Evolutionary conservation across 1,140 invertebrate genomes (phyloP).

Genomic region (Sipha flava): DNA sequence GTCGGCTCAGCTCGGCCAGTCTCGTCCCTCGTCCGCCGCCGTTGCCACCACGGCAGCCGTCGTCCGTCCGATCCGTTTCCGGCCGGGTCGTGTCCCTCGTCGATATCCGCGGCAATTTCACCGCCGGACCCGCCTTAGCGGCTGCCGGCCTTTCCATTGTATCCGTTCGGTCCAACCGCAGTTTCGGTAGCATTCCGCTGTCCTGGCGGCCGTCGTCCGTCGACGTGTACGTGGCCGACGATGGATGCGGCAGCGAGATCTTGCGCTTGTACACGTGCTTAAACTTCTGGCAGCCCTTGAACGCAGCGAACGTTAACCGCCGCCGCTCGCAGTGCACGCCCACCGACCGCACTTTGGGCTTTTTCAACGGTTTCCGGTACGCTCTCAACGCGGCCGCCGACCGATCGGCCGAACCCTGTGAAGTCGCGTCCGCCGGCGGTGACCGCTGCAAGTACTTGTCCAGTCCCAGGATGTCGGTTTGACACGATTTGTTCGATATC

Average conservation of each 20-base stretch:
- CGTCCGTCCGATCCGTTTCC: neutral
- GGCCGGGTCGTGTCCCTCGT: neutral
- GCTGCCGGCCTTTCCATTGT: neutral
- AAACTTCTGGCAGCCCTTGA: constrained; percentile 15
- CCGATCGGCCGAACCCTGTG: neutral
- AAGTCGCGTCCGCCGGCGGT: neutral
- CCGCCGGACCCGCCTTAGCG: neutral
- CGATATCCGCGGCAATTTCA: neutral
- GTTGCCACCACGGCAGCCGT: no score
- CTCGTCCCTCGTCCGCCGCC: neutral
- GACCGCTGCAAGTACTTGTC: constrained; percentile 9
- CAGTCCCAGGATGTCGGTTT: neutral
- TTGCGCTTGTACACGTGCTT: constrained; percentile 21
- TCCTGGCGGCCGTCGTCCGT: neutral
- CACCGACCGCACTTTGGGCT: constrained; percentile 3
- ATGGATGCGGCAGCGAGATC: neutral
- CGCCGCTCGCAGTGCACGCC: neutral
- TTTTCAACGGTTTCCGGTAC: neutral
- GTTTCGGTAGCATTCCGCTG: neutral
- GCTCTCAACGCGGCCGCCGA: neutral
- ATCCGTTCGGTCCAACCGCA: neutral
- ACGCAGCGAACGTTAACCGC: neutral
- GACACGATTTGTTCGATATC: constrained; percentile 19
- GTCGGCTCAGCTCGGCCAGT: neutral
- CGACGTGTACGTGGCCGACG: neutral